phyloP scores from a whole-genome alignment of 1,140 invertebrate species.

The Adelges cooleyi region DNA sequence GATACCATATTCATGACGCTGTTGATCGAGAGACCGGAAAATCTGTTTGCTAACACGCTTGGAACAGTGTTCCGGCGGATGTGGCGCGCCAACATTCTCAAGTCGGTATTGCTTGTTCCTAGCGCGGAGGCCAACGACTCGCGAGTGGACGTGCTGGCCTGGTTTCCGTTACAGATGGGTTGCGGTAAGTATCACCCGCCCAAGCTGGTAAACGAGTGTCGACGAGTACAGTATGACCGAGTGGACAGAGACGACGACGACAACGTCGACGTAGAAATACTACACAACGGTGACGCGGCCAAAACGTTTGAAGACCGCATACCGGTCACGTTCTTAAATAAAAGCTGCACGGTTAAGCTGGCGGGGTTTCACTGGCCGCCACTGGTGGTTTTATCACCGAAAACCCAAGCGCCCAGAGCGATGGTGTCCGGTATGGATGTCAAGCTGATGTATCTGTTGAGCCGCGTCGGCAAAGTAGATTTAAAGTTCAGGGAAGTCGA shows the following conservation, averaged over 20 bases:
- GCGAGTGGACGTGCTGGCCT: background rate
- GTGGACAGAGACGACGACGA: too few species aligned
- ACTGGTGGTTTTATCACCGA: background rate
- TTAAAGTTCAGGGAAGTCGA: background rate
- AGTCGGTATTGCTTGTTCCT: background rate
- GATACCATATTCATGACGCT: background rate
- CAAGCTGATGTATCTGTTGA: background rate
- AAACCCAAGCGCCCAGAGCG: background rate
- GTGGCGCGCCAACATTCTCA: background rate
- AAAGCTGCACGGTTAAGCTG: background rate
- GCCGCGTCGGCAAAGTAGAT: background rate
- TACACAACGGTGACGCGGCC: too few species aligned
- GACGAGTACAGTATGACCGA: too few species aligned
- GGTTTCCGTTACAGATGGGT: background rate
- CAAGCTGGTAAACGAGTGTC: background rate
- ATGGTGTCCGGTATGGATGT: slow-evolving; percentile 4
- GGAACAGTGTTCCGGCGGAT: background rate
- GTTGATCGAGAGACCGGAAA: background rate
- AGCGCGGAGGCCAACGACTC: background rate
- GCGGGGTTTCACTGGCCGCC: slow-evolving; percentile 4
- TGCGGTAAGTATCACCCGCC: background rate
- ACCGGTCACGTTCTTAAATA: background rate
- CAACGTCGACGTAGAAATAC: background rate
- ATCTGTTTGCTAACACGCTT: background rate
- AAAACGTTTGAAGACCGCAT: background rate